Evolutionary conservation across 2,797 vertebrate species (phyloP).

Genomic region (Ciconia nigra): DNA sequence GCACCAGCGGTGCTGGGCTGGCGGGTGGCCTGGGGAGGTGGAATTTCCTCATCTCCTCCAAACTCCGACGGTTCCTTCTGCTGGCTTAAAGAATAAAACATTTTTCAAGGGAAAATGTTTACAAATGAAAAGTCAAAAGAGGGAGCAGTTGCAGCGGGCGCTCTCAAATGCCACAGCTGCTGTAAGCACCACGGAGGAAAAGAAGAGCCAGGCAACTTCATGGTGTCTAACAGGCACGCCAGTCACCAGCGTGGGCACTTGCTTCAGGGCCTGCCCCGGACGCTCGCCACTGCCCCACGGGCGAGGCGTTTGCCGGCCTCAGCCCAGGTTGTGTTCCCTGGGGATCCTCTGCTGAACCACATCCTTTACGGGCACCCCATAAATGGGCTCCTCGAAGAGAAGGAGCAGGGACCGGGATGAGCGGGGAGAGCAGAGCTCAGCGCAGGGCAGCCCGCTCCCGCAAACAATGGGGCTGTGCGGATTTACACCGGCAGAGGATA

Average conservation of each 20-base stretch:
- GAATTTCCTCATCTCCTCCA: neutral
- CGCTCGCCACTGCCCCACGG: accelerated
- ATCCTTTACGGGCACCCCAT: neutral
- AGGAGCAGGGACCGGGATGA: neutral
- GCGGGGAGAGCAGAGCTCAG: neutral
- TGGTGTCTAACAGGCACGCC: neutral
- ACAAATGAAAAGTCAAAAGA: neutral
- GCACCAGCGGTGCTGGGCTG: neutral
- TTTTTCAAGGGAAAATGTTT: neutral
- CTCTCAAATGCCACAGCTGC: neutral
- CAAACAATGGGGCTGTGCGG: neutral
- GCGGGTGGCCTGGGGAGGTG: neutral
- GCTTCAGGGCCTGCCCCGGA: neutral
- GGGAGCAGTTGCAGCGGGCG: neutral
- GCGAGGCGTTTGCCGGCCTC: neutral
- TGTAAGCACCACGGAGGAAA: neutral
- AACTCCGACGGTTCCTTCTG: neutral
- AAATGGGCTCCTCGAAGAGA: neutral
- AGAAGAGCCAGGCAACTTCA: accelerated
- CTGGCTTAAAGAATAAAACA: neutral
- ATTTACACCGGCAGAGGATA: neutral
- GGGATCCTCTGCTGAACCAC: neutral
- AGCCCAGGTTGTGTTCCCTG: neutral
- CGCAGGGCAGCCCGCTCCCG: neutral
- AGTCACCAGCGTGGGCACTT: neutral